Conservation (phyloP, 2,113 vertebrate genomes). For the Lepus timidus region DNA sequence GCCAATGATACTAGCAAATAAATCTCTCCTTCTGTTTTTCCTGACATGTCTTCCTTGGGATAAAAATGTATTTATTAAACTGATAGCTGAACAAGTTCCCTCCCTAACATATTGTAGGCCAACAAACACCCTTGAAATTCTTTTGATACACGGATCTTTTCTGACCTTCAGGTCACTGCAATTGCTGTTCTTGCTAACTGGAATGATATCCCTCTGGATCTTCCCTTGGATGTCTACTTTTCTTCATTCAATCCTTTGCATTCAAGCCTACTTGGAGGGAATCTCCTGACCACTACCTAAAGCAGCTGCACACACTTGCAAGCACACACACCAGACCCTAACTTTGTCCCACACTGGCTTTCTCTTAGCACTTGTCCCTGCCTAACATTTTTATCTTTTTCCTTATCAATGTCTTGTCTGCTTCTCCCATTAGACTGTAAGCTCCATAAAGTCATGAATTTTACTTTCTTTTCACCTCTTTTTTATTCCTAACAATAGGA, state of each 20-base stretch:
- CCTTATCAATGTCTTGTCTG: background rate
- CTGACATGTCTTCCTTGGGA: background rate
- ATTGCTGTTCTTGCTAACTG: background rate
- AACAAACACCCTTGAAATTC: background rate
- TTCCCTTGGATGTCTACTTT: background rate
- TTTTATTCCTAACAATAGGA: background rate
- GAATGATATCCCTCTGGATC: background rate
- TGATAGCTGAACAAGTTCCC: background rate
- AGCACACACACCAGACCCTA: background rate
- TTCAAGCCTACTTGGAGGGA: background rate
- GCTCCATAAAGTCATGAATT: background rate
- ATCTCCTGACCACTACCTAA: background rate
- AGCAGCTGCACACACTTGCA: background rate
- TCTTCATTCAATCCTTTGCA: background rate
- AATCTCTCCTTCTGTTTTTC: constrained; percentile 2
- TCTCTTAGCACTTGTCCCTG: background rate
- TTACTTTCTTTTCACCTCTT: background rate
- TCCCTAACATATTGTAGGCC: background rate
- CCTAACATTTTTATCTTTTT: background rate
- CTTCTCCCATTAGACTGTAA: background rate
- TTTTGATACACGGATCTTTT: background rate
- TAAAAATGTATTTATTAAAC: constrained; percentile 3
- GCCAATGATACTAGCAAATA: constrained; percentile 33
- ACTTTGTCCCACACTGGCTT: background rate
- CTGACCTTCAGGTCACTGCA: background rate